These are phyloP conservation scores for Ylistrum balloti DNA, from an alignment of 1,140 invertebrate genomes.

Conservation along the genomic window DNA sequence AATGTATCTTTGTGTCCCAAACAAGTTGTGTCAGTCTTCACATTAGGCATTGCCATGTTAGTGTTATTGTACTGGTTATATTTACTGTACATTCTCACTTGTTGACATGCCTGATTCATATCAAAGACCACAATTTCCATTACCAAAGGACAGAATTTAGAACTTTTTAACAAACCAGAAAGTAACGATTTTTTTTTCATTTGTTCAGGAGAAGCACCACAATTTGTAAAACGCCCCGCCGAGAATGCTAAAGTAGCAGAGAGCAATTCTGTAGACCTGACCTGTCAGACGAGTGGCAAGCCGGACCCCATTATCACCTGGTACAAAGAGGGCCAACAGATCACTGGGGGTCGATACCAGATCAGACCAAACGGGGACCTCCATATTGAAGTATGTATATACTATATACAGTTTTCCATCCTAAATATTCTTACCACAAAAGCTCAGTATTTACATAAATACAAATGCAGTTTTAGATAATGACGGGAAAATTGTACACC, in stretches of 20 bases:
- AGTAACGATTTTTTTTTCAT: neutral
- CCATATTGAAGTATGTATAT: conserved; percentile 69
- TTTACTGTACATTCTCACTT: too few species aligned
- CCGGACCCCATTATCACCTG: conserved; percentile 97
- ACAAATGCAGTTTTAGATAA: too few species aligned
- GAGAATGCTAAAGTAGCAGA: conserved; percentile 88
- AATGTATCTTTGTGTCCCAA: too few species aligned
- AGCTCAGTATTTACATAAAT: too few species aligned
- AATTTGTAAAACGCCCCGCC: conserved; percentile 92
- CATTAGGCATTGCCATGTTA: too few species aligned
- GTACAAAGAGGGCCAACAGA: conserved; percentile 90
- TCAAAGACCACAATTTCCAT: too few species aligned
- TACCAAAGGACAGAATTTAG: too few species aligned
- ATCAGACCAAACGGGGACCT: conserved; percentile 89
- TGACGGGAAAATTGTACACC: too few species aligned
- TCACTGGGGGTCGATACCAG: conserved; percentile 92
- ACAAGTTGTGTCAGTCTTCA: too few species aligned
- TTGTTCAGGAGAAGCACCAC: conserved; percentile 88
- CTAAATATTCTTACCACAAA: neutral
- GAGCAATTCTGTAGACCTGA: conserved; percentile 91
- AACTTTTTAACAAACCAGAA: too few species aligned
- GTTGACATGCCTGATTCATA: too few species aligned
- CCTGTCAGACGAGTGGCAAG: conserved; percentile 97
- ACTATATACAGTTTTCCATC: neutral
- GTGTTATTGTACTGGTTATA: too few species aligned